Evolutionary conservation across 2,113 vertebrate species (phyloP), one percentile per base, ranked within the genome.

Genomic region (Stegastes partitus): DNA sequence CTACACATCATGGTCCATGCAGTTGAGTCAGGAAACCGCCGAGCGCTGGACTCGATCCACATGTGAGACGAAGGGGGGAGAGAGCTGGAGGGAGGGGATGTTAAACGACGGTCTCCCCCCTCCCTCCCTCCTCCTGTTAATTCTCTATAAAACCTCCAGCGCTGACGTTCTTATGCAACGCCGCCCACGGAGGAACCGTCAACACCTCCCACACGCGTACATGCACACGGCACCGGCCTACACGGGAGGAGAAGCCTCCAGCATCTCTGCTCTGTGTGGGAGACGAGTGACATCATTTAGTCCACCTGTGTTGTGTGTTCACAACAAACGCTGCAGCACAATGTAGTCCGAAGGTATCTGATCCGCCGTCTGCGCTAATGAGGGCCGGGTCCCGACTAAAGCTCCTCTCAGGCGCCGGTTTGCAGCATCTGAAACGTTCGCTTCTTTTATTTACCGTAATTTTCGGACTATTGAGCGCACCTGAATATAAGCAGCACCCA

Each of bases 131-230:
- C 15, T 67, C n/a, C 31, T 47, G 3, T 77, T 77, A 76, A 81
- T 64, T 78, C 65, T 81, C 54, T 9, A 23, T 54, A 62, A 78
- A 84, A 85, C 80, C 67, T 87, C 67, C 64, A 67, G 68, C 61
- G 21, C 76, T 85, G 69, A 86, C 21, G 34, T 71, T 88, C 77
- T 86, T 91, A 90, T 79, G 86, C 86, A 93, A 91, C 45, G 42
- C 86, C 87, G 81, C 91, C 90, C 91, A 91, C 90, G 49, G 81
- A 82, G 72, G 68, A 74, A 59, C 76, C 74, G 77, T 83, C 81
- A 85, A 67, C 79, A 81, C 83, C 77, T 68, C 84, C 68, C 59
- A 83, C 86, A 78, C n/a, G n/a, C n/a, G n/a, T n/a, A n/a, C 39
- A 61, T 15, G 62, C 78, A 69, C 66, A 86, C 69, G 77, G 62